Percentiles rank a stretch among this genome's conserved stretches.
Evolutionary conservation across 2,113 vertebrate genomes (phyloP).

Genomic region (Tragelaphus imberbis): DNA sequence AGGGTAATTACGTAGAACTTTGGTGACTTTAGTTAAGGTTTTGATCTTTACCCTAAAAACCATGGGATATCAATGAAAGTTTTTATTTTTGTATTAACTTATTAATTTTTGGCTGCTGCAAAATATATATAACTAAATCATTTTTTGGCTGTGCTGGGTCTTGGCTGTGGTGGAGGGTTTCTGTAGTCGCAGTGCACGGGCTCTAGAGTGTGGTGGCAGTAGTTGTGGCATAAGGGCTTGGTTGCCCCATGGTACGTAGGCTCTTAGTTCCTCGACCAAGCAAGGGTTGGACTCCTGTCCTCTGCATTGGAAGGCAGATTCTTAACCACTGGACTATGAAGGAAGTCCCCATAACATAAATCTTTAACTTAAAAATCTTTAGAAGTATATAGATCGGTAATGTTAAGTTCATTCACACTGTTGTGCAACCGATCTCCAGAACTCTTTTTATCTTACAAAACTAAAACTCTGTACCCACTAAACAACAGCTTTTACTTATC

Average conservation of each 20-base stretch:
- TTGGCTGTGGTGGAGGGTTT: not conserved
- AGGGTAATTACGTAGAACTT: not conserved
- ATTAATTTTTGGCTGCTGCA: not conserved
- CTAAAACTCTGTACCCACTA: not conserved
- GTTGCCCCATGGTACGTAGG: not conserved
- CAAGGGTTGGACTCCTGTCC: not conserved
- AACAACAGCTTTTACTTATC: not conserved
- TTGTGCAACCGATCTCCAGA: not conserved
- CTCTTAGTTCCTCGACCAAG: not conserved
- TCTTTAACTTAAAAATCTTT: not conserved
- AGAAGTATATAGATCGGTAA: not conserved
- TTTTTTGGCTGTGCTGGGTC: not conserved
- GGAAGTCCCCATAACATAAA: not conserved
- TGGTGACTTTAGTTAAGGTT: not conserved
- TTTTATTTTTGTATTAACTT: not conserved
- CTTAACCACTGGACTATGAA: not conserved
- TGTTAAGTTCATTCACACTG: not conserved
- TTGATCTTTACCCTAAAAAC: not conserved
- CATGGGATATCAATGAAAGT: not conserved
- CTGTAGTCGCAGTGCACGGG: not conserved
- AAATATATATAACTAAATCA: not conserved
- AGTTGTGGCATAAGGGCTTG: not conserved
- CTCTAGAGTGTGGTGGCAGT: not conserved
- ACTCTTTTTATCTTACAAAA: not conserved
- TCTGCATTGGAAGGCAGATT: not conserved